Conservation (phyloP, 1,140 invertebrate genomes). For the Tetragonula clypearis region DNA sequence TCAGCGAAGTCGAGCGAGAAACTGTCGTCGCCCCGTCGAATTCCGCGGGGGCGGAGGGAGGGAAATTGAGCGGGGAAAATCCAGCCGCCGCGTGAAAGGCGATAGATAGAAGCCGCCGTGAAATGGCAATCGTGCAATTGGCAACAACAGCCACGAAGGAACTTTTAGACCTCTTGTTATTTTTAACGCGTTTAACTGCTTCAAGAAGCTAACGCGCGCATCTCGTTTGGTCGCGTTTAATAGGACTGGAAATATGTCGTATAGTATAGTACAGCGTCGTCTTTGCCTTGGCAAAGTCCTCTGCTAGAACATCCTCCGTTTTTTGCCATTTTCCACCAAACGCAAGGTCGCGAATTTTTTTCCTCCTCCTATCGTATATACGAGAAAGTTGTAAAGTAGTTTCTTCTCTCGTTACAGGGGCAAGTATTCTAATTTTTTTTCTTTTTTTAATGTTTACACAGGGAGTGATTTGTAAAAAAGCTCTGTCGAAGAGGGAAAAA, state of each 20-base stretch:
- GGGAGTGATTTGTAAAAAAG: too few relatives aligned
- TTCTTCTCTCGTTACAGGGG: too few relatives aligned
- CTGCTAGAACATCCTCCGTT: neutral
- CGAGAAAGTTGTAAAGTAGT: too few relatives aligned
- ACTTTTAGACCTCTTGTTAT: conserved; percentile 31
- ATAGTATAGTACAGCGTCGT: neutral
- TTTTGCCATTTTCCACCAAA: neutral
- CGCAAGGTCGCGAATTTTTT: too few relatives aligned
- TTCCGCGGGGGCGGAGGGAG: too few relatives aligned
- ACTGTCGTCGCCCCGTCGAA: too few relatives aligned
- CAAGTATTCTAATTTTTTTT: too few relatives aligned
- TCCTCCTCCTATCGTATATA: too few relatives aligned
- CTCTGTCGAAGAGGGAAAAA: too few relatives aligned
- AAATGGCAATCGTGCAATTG: conserved; percentile 26
- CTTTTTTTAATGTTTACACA: too few relatives aligned
- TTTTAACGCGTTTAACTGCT: conserved; percentile 25
- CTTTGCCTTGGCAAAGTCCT: neutral
- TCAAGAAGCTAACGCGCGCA: conserved; percentile 22
- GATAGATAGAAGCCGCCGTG: neutral
- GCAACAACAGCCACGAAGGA: conserved; percentile 1
- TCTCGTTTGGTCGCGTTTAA: conserved; percentile 9
- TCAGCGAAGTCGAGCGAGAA: too few relatives aligned
- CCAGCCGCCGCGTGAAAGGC: conserved; percentile 17
- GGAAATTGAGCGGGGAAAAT: conserved; percentile 18
- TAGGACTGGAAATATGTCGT: conserved; percentile 9